Evolutionary conservation across 2,888 invertebrate species (phyloP), one percentile per base, ranked within the genome.

Genomic region (Epinotia brunnichana): DNA sequence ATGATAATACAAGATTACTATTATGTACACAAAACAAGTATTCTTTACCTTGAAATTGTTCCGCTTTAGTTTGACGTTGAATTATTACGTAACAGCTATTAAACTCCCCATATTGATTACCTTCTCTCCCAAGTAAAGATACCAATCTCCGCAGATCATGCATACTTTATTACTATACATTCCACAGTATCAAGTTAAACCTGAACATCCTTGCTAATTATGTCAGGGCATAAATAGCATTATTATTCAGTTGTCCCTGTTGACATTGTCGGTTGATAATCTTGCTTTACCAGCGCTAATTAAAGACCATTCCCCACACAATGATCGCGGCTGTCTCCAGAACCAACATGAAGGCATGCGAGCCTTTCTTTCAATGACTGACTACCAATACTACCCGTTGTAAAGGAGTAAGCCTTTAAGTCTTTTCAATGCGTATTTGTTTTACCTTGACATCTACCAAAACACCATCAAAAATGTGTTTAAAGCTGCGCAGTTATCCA

Each of bases 281-380:
- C 89, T 90, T 83, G 87, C 83, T 85, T 85, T 89, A 85, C 90
- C 90, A 90, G 91, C 89, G 89, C 91, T 92, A 92, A 92, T 92
- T 92, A 92, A 90, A 84, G 86, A 83, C 85, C 85, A 84, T 86
- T 79, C 83, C 75, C 81, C 86, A 84, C 85, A 92, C 92, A 92
- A 91, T 92, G 91, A 90, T 87, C 87, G 81, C 82, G 87, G 85
- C 89, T 90, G 91, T 91, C 90, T 78, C 74, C 72, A 72, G 76
- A 78, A 67, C 68, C 74, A 80, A 87, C 87, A 85, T 85, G 87
- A 85, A 85, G 81, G 82, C 82, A 81, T 81, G 84, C 86, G 83
- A 82, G 82, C 84, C 87, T 85, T 86, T 86, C 86, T 85, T 84
- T 80, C 84, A 84, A 82, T 89, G 89, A 90, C 85, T 90, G 90